A percentile compares a stretch with the other conserved stretches of the same genome.
phyloP scores from a whole-genome alignment of 2,797 vertebrate genomes.

The Antrozous pallidus region DNA sequence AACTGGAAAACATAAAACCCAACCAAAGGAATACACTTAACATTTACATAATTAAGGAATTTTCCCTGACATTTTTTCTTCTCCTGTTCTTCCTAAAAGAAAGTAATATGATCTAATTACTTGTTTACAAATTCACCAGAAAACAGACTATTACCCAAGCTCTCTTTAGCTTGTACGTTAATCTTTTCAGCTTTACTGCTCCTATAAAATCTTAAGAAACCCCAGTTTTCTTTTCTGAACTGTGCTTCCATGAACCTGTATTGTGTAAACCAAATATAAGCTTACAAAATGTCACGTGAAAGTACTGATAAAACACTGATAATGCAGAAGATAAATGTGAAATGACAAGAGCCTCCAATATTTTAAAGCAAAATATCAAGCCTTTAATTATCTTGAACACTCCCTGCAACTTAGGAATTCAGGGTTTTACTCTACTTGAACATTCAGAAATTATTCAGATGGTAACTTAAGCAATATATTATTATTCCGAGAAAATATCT shows the following conservation, averaged over 20 bases:
- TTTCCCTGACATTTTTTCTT: constrained; percentile 2
- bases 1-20: background rate
- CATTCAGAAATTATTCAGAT: background rate
- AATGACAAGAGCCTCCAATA: background rate
- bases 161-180: background rate
- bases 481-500: background rate
- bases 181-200: background rate
- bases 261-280: background rate
- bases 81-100: background rate
- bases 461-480: constrained; percentile 10
- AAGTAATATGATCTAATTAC: background rate
- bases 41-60: background rate
- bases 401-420: background rate
- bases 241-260: background rate
- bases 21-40: background rate
- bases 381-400: constrained; percentile 40
- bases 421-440: background rate
- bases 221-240: constrained; percentile 14
- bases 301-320: background rate
- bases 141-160: background rate
- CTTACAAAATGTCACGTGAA: background rate
- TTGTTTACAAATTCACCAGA: background rate
- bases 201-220: constrained; percentile 7
- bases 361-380: constrained; percentile 44
- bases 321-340: constrained; percentile 6